phyloP scores from a whole-genome alignment of 2,888 invertebrate species.

The Rugalucina vietnamica region DNA sequence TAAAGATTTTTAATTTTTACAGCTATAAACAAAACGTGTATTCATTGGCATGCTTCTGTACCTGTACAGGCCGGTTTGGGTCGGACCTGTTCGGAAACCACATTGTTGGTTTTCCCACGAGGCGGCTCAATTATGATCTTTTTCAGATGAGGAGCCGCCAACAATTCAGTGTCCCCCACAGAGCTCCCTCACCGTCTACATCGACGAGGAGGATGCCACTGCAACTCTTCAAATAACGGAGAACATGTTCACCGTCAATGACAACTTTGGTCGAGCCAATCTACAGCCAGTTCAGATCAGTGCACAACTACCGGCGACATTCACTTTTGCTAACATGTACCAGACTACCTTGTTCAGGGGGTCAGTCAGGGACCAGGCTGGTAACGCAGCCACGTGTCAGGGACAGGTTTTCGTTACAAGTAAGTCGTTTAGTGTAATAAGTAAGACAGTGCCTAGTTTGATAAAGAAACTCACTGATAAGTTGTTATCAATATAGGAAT shows the following conservation, averaged over 20 bases:
- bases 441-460: too few relatives aligned
- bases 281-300: constrained; percentile 6
- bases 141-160: constrained; percentile 73
- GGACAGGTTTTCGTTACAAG: constrained; percentile 51
- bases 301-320: background rate
- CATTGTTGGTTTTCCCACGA: too few relatives aligned
- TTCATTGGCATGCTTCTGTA: too few relatives aligned
- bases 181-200: background rate
- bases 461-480: too few relatives aligned
- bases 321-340: constrained; percentile 36
- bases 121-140: too few relatives aligned
- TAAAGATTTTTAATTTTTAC: too few relatives aligned
- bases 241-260: constrained; percentile 31
- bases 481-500: too few relatives aligned
- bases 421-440: too few relatives aligned
- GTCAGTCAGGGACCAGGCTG: constrained; percentile 11
- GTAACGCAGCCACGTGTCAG: constrained; percentile 36
- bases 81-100: too few relatives aligned
- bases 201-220: constrained; percentile 14
- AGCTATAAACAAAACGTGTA: too few relatives aligned
- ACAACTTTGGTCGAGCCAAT: constrained; percentile 34
- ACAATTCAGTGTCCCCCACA: constrained; percentile 55
- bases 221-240: background rate
- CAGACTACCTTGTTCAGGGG: constrained; percentile 41
- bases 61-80: too few relatives aligned